Percentiles rank a stretch among this genome's conserved stretches.
Evolutionary conservation across 2,797 vertebrate genomes (phyloP).

Genomic region (Limosa lapponica): DNA sequence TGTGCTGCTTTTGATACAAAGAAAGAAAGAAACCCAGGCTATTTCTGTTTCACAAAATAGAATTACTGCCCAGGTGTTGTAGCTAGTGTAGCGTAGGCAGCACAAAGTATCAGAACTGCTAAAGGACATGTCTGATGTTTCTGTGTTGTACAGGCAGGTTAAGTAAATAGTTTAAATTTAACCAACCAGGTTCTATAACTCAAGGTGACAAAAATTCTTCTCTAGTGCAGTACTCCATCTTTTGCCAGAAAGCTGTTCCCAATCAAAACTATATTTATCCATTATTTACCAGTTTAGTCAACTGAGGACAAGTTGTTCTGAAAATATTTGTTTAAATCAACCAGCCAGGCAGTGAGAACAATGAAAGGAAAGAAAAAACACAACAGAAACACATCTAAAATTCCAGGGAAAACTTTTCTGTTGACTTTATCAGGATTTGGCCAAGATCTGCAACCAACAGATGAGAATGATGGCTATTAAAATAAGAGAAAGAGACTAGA

Average conservation of each 20-base stretch:
- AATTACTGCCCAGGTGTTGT: not conserved
- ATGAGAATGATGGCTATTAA: not conserved
- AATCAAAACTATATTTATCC: conserved; percentile 56
- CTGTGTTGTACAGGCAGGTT: not conserved
- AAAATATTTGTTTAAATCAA: conserved; percentile 49
- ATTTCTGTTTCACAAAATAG: not conserved
- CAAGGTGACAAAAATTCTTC: conserved; percentile 59
- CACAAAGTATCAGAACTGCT: not conserved
- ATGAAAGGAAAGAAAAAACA: not conserved
- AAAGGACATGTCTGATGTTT: not conserved
- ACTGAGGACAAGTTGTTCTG: conserved; percentile 41
- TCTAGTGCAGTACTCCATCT: not conserved
- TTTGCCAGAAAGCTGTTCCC: conserved; percentile 50
- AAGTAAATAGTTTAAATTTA: conserved; percentile 33
- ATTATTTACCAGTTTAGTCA: conserved; percentile 57
- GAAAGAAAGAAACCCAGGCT: not conserved
- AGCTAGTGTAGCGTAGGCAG: not conserved
- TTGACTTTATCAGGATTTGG: conserved; percentile 8
- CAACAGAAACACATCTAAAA: not conserved
- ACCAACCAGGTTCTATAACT: not conserved
- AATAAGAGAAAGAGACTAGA: not conserved
- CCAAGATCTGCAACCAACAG: conserved; percentile 1
- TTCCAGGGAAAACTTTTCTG: conserved; percentile 15
- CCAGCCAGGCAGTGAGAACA: conserved; percentile 1
- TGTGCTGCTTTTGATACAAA: not conserved